phyloP scores from a whole-genome alignment of 1,140 invertebrate species.

The Heliothis virescens region DNA sequence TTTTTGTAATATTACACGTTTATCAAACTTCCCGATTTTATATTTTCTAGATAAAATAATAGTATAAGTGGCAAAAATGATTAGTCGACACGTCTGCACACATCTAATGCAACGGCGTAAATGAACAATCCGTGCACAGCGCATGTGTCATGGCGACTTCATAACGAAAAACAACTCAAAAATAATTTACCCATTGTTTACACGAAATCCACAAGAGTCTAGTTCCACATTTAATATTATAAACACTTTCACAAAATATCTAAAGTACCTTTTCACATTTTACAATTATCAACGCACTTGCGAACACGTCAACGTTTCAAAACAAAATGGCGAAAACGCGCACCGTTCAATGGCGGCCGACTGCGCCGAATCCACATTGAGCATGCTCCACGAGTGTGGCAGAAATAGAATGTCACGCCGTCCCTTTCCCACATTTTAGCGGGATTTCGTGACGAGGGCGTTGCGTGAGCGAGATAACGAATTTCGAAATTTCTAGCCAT shows the following conservation, averaged over 20 bases:
- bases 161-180: not conserved
- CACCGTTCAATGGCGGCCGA: constrained; percentile 21
- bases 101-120: not conserved
- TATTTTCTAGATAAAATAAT: no score
- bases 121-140: not conserved
- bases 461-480: constrained; percentile 27
- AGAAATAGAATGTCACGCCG: not conserved
- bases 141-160: not conserved
- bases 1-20: no score
- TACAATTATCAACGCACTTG: constrained; percentile 54
- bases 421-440: constrained; percentile 8
- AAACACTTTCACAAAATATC: constrained; percentile 15
- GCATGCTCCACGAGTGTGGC: not conserved
- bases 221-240: not conserved
- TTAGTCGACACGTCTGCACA: not conserved
- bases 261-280: constrained; percentile 44
- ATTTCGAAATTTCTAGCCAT: constrained; percentile 9
- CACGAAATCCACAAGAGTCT: not conserved
- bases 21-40: no score
- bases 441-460: not conserved
- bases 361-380: not conserved
- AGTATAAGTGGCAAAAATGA: not conserved
- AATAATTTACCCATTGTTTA: constrained; percentile 30
- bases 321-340: constrained; percentile 71
- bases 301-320: constrained; percentile 62